Conservation (phyloP, 2,113 vertebrate species). For the Tringa solitaria region DNA sequence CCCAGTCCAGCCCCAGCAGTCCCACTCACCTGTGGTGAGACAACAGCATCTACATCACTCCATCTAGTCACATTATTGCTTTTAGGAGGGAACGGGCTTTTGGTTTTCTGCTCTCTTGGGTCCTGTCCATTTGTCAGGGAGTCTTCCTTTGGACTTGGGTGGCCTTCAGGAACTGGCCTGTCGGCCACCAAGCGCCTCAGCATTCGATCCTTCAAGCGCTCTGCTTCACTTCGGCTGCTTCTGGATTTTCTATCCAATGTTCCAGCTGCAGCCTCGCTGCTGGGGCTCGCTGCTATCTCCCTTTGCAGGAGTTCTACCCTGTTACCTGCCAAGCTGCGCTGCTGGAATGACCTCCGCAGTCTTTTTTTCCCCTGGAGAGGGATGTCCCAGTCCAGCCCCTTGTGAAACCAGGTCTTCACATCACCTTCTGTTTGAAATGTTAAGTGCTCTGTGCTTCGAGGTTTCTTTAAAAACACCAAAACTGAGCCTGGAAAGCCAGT, state of each 20-base stretch:
- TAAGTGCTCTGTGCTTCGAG: conserved; percentile 34
- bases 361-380: neutral
- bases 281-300: neutral
- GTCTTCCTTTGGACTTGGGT: neutral
- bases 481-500: conserved; percentile 62
- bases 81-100: neutral
- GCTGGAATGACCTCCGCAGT: neutral
- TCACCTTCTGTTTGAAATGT: neutral
- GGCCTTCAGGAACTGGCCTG: neutral
- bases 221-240: neutral
- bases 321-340: neutral
- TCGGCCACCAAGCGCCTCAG: neutral
- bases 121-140: neutral
- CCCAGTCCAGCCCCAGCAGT: neutral
- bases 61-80: conserved; percentile 1
- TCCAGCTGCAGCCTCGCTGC: neutral
- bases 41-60: neutral
- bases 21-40: conserved; percentile 57
- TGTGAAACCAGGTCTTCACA: neutral
- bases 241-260: neutral
- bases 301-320: conserved; percentile 14
- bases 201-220: neutral
- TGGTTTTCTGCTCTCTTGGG: neutral
- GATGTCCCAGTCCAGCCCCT: conserved; percentile 25
- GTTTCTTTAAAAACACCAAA: conserved; percentile 72